phyloP scores from a whole-genome alignment of 2,797 vertebrate species.

The Numenius phaeopus region DNA sequence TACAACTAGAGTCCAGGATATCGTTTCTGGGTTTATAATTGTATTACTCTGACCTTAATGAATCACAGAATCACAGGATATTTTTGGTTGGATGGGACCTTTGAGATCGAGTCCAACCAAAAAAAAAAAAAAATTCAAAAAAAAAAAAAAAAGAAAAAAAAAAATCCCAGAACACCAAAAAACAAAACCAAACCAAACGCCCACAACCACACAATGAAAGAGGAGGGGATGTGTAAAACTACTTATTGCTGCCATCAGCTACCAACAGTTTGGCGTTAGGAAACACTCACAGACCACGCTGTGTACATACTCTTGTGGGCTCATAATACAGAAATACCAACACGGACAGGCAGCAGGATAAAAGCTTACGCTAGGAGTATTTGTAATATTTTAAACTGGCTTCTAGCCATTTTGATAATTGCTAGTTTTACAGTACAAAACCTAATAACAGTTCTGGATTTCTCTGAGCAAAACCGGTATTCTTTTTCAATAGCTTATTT shows the following conservation, averaged over 20 bases:
- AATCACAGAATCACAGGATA: no score
- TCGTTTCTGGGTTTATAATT: neutral
- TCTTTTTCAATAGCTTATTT: neutral
- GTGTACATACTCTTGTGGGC: neutral
- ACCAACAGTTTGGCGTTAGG: neutral
- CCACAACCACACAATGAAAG: neutral
- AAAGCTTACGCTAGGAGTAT: neutral
- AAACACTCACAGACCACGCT: neutral
- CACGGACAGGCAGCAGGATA: neutral
- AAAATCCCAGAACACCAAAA: no score
- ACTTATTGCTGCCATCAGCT: neutral
- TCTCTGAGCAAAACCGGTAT: neutral
- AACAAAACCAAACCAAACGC: no score
- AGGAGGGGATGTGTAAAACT: neutral
- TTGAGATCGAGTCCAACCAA: no score
- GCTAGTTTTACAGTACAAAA: neutral
- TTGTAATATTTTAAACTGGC: neutral
- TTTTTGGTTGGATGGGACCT: no score
- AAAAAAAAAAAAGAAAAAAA: no score
- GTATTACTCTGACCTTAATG: neutral
- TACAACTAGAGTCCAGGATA: neutral
- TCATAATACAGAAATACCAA: neutral
- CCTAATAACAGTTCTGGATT: neutral
- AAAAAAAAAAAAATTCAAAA: no score
- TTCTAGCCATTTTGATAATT: neutral